A percentile compares a stretch with the other conserved stretches of the same genome.
These are phyloP conservation scores for Eucera pruinosa DNA, from an alignment of 2,888 invertebrate genomes.

Conservation along the genomic window DNA sequence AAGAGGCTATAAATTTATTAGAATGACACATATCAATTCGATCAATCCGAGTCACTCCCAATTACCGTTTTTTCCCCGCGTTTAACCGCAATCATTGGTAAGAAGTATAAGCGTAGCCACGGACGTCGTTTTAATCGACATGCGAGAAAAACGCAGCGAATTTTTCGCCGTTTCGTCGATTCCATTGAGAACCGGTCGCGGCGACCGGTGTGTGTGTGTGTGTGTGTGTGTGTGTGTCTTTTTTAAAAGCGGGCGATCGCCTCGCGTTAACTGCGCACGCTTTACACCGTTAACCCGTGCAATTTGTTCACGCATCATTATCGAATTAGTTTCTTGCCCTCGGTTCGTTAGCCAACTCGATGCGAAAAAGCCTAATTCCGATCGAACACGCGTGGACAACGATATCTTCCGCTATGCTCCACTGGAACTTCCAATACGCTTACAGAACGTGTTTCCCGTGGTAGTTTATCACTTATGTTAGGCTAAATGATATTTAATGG, in stretches of 20 bases:
- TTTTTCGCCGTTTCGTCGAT: constrained; percentile 21
- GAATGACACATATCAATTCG: constrained; percentile 1
- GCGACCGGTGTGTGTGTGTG: background rate
- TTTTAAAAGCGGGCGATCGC: background rate
- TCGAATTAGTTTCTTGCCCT: constrained; percentile 35
- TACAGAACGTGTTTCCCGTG: background rate
- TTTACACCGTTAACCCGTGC: constrained; percentile 33
- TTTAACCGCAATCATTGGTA: too few species aligned
- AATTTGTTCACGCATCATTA: constrained; percentile 42
- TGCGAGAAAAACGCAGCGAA: background rate
- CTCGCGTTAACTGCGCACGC: constrained; percentile 18
- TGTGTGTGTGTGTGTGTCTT: too few species aligned
- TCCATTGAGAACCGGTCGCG: constrained; percentile 19
- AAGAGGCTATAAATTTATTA: background rate
- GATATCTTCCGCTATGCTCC: background rate
- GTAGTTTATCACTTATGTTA: background rate
- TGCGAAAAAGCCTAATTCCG: constrained; percentile 47
- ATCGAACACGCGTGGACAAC: constrained; percentile 17
- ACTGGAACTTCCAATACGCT: too few species aligned
- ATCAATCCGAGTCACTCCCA: background rate
- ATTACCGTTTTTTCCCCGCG: background rate
- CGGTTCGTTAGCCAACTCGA: constrained; percentile 9
- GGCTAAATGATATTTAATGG: background rate
- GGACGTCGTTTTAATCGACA: constrained; percentile 2
- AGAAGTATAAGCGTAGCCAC: too few species aligned